These are phyloP conservation scores for Parambassis ranga DNA, from an alignment of 2,797 vertebrate genomes.

Conservation along the genomic window DNA sequence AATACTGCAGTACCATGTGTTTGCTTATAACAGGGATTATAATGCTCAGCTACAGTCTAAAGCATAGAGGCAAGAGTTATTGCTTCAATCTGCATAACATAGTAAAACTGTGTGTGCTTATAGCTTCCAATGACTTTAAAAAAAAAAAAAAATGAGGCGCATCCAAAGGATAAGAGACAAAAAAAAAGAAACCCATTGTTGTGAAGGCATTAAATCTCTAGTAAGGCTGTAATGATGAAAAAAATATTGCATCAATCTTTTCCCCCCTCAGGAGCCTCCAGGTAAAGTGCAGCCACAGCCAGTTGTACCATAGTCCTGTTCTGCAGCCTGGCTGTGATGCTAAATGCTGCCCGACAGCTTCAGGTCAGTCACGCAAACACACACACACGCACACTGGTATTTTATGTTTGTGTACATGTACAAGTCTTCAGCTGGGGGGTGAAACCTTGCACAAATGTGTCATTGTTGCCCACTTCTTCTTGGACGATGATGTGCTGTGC, in stretches of 20 bases:
- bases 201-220: slow-evolving; percentile 78
- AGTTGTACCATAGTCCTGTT: slow-evolving; percentile 75
- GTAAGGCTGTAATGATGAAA: slow-evolving; percentile 82
- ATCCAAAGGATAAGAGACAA: slow-evolving; percentile 50
- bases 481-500: slow-evolving; percentile 14
- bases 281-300: slow-evolving; percentile 83
- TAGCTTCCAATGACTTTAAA: slow-evolving; percentile 75
- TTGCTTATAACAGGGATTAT: slow-evolving; percentile 82
- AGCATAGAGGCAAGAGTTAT: slow-evolving; percentile 83
- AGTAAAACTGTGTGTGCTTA: slow-evolving; percentile 80
- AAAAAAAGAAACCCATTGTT: slow-evolving; percentile 49
- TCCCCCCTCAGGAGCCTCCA: slow-evolving; percentile 64
- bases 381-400: neutral
- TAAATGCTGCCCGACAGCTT: slow-evolving; percentile 45
- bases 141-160: slow-evolving; percentile 59
- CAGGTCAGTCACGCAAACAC: slow-evolving; percentile 1
- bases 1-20: slow-evolving; percentile 91
- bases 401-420: slow-evolving; percentile 20
- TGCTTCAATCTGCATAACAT: slow-evolving; percentile 88
- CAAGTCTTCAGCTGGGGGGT: slow-evolving; percentile 6
- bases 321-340: slow-evolving; percentile 58
- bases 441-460: slow-evolving; percentile 16
- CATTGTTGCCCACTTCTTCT: slow-evolving; percentile 14
- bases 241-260: slow-evolving; percentile 92
- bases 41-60: slow-evolving; percentile 74